Evolutionary conservation across 2,797 vertebrate genomes (phyloP).

Genomic region (Dromococcyx pavoninus): DNA sequence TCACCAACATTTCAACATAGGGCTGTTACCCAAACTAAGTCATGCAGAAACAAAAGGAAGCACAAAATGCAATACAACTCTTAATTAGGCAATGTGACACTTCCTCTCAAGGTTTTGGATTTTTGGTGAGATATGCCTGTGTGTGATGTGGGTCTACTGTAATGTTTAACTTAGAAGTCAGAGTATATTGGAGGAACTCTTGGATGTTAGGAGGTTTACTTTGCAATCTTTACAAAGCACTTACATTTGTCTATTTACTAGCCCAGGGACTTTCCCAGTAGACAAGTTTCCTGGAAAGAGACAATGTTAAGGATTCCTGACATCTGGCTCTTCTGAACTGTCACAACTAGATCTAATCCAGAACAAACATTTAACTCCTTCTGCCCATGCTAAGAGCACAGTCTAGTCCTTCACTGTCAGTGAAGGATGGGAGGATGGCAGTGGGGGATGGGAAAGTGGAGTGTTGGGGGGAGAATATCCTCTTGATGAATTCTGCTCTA

Average conservation of each 20-base stretch:
- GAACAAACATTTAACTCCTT: neutral
- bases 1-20: neutral
- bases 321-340: neutral
- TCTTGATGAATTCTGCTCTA: neutral
- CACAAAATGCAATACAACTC: neutral
- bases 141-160: neutral
- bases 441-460: no score
- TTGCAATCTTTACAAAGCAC: neutral
- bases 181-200: neutral
- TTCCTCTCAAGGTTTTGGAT: neutral
- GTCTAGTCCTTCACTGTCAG: neutral
- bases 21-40: neutral
- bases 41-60: neutral
- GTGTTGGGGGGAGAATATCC: no score
- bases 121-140: neutral
- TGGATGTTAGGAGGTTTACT: neutral
- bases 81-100: neutral
- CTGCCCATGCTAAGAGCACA: neutral
- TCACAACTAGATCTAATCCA: neutral
- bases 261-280: neutral
- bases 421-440: no score
- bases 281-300: neutral
- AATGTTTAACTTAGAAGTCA: neutral
- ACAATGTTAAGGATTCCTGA: neutral
- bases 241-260: neutral